Evolutionary conservation across 2,113 vertebrate genomes (phyloP), one percentile per base, ranked within the genome.

Genomic region (Sylvietta virens): DNA sequence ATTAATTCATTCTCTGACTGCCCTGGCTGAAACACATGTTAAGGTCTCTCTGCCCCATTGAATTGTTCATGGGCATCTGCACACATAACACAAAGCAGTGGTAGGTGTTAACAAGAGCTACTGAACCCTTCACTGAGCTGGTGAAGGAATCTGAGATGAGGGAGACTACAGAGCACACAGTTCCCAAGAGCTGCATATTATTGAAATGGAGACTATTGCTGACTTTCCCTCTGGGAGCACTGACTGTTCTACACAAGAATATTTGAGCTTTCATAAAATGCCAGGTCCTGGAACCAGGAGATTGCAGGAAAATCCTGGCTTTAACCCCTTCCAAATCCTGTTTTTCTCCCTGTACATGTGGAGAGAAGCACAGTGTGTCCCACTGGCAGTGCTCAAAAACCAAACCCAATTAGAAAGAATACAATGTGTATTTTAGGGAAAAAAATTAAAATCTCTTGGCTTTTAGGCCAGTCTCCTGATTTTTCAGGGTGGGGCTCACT

Each of bases 31-130:
- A 92, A 88, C 82, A 88, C 1, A 6, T 56, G n/a, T 53, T 81
- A 67, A 93, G 86, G 83, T 95, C 90, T 94, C 76, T 90, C 90
- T 92, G 93, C 76, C 72, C 86, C 57, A 44, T 81, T 96, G 88
- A 93, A 96, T 54, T 79, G 28, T 71, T 83, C 19, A 22, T 3
- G 13, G 82, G 51, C 54, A 86, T 51, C 7, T 6, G 40, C 31
- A 80, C 71, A 82, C 27, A 13, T 30, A 40, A 50, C 30, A 74
- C 40, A 74, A 37, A 93, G 50, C 21, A 76, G 61, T 47, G 67
- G 50, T 51, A 90, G 67, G 54, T 88, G 60, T 86, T 74, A 81
- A 28, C n/a, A 70, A 73, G 14, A 82, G 33, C 30, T 88, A 70
- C 24, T 5, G 2, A 94, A 71, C 26, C 6, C 20, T 86, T 81